Conservation (phyloP, 1,140 invertebrate species). For the Pectinophora gossypiella region DNA sequence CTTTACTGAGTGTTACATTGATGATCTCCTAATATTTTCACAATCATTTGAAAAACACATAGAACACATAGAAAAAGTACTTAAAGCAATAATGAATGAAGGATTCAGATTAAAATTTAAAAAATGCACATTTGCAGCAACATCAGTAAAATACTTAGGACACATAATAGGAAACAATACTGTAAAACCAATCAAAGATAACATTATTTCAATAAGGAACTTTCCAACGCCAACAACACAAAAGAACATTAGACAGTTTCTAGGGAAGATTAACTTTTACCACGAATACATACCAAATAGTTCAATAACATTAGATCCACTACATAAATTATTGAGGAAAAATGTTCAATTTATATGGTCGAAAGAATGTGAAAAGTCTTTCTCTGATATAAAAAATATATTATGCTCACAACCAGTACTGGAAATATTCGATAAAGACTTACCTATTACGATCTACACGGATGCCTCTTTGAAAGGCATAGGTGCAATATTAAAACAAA, state of each 20-base stretch:
- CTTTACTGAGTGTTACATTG: background rate
- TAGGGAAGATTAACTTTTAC: conserved; percentile 39
- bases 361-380: conserved; percentile 25
- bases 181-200: conserved; percentile 27
- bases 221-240: conserved; percentile 22
- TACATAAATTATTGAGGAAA: conserved; percentile 20
- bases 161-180: conserved; percentile 34
- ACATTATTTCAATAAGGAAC: conserved; percentile 33
- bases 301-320: background rate
- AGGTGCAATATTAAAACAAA: conserved; percentile 24
- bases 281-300: background rate
- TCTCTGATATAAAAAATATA: conserved; percentile 23
- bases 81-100: conserved; percentile 28
- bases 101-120: conserved; percentile 23
- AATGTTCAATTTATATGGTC: conserved; percentile 27
- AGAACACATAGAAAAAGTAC: conserved; percentile 23
- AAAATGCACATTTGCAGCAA: background rate
- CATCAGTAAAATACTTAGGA: background rate
- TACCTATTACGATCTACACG: conserved; percentile 17
- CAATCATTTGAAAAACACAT: conserved; percentile 37
- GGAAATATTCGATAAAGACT: conserved; percentile 14
- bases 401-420: conserved; percentile 17
- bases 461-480: conserved; percentile 17
- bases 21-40: conserved; percentile 43
- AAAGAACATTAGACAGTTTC: conserved; percentile 23